Base-by-base conservation (phyloP, 1,140 invertebrate genomes). In the Drosophila sproati region DNA sequence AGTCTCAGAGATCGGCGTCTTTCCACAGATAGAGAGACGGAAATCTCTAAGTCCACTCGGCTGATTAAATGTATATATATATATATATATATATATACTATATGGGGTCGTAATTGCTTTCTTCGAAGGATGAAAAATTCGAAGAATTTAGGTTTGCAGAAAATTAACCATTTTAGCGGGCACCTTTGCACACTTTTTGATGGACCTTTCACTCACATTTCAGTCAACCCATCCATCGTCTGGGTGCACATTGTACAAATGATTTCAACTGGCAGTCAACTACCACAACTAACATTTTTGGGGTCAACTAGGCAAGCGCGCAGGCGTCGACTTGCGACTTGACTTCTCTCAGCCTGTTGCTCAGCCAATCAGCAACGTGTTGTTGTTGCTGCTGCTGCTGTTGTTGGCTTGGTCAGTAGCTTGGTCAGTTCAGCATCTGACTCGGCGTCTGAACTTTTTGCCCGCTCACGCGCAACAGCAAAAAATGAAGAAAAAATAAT, bases 381-480 rank as follows among this genome's bases (percentile, higher is more conserved):
- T 28, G 43, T n/a, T 29, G 52, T 62, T 60, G 61, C 51, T 66
- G 61, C 5, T 41, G 35, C 35, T 31, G 35, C 43, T 67, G 47
- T 32, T 37, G 34, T 20, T 39, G 67, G 20, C 20, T 43, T 48
- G 28, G 39, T 66, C 39, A 35, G 54, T 41, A 48, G 45, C 70
- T 82, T 80, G 72, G 80, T 80, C 82, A 81, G 73, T 73, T 77
- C 56, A 57, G 59, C 43, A 59, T 48, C 59, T 37, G 62, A 62
- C 70, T 64, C 60, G 32, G n/a, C 20, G 29, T 69, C 57, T 73
- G 67, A 82, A 71, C 78, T 77, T 59, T 68, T 28, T 71, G 60
- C 55, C 48, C 71, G 80, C 76, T 82, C 78, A 86, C 78, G 81
- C 73, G 70, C 51, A 34, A 4, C 55, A 41, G 31, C 8, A 62